Evolutionary conservation across 2,797 vertebrate species (phyloP).

Genomic region (Cyclura pinguis): DNA sequence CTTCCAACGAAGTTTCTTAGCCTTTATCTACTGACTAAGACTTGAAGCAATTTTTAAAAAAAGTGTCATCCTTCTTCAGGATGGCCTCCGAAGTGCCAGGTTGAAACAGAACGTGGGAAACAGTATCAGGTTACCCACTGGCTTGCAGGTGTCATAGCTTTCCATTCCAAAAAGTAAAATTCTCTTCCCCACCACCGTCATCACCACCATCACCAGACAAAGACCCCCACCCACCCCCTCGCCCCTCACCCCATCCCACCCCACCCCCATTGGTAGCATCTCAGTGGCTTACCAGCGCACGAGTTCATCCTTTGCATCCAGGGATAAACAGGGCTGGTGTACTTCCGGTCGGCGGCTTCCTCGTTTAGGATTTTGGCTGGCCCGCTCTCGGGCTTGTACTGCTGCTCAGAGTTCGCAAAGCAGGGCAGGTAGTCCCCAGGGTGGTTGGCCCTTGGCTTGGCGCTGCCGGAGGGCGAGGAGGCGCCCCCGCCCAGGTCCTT

Average conservation of each 20-base stretch:
- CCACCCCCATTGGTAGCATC: conserved; percentile 8
- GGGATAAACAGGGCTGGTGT: conserved; percentile 85
- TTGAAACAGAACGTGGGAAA: conserved; percentile 54
- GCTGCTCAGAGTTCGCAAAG: conserved; percentile 80
- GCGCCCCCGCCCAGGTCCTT: conserved; percentile 82
- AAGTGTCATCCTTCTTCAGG: neutral
- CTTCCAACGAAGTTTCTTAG: neutral
- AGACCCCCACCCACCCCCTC: neutral
- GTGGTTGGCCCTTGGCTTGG: conserved; percentile 79
- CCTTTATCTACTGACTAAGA: conserved; percentile 6
- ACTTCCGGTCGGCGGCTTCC: conserved; percentile 85
- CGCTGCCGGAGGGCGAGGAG: conserved; percentile 78
- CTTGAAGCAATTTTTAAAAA: neutral
- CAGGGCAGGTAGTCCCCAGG: conserved; percentile 80
- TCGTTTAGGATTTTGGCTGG: conserved; percentile 82
- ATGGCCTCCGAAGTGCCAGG: conserved; percentile 39
- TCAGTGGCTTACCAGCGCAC: conserved; percentile 81
- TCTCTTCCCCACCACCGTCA: neutral
- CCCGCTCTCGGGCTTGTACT: conserved; percentile 79
- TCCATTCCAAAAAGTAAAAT: conserved; percentile 12
- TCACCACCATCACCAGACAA: neutral
- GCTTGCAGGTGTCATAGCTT: conserved; percentile 24
- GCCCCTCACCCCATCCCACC: neutral
- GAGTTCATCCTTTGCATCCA: conserved; percentile 90
- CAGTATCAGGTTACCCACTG: conserved; percentile 62